A percentile compares a stretch with the other conserved stretches of the same genome.
These are phyloP conservation scores for Gymnobelideus leadbeateri DNA, from an alignment of 2,113 vertebrate species.

Conservation along the genomic window DNA sequence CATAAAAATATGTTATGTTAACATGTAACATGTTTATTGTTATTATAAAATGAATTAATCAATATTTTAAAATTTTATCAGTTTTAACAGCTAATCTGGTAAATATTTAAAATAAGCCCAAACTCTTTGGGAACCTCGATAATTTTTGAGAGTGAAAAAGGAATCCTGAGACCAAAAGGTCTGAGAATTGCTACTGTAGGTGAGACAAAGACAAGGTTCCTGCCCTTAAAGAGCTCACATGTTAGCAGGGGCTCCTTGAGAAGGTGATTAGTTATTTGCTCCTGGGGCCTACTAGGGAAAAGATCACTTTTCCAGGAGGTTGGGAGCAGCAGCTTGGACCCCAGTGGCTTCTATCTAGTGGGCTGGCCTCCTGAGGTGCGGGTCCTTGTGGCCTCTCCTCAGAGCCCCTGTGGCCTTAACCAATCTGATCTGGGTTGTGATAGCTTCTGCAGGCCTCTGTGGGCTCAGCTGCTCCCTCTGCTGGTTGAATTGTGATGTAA, in stretches of 20 bases:
- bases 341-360: neutral
- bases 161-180: neutral
- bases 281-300: neutral
- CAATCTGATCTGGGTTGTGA: neutral
- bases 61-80: neutral
- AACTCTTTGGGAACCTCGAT: neutral
- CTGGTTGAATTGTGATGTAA: neutral
- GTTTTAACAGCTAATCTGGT: neutral
- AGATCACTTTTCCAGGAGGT: neutral
- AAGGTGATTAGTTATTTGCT: neutral
- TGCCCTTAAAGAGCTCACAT: neutral
- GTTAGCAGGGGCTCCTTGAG: neutral
- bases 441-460: neutral
- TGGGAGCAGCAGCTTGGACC: neutral
- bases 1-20: neutral
- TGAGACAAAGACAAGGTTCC: neutral
- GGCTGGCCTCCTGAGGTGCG: neutral
- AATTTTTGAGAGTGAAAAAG: neutral
- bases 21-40: neutral
- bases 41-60: neutral
- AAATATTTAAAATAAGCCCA: neutral
- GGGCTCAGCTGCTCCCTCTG: neutral
- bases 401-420: neutral
- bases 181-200: neutral
- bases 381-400: neutral